Evolutionary conservation across 2,797 vertebrate species (phyloP).

Genomic region (Halcyon badia): DNA sequence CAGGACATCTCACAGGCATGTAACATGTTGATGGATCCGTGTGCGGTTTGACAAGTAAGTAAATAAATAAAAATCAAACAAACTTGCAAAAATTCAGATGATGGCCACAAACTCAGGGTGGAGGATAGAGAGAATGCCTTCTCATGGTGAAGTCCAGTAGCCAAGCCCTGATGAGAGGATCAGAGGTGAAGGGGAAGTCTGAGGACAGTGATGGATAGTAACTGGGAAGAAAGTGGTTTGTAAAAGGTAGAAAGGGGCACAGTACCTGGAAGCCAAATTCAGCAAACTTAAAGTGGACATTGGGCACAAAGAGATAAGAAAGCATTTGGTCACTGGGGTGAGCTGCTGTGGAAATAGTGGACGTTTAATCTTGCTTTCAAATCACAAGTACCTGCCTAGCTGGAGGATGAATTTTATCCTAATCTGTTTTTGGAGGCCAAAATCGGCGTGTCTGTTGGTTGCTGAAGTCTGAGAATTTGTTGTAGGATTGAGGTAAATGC

Average conservation of each 20-base stretch:
- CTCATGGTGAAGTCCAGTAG: neutral
- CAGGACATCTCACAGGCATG: neutral
- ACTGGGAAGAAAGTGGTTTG: fast-evolving
- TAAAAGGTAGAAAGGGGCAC: neutral
- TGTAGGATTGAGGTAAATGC: neutral
- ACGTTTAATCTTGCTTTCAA: neutral
- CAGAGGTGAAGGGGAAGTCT: neutral
- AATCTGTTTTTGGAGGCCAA: neutral
- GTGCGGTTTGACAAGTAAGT: fast-evolving
- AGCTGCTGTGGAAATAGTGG: neutral
- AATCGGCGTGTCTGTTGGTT: fast-evolving
- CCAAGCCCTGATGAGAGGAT: neutral
- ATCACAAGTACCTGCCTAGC: neutral
- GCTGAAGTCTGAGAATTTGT: neutral
- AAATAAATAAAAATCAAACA: no score
- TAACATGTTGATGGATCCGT: neutral
- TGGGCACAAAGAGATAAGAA: neutral
- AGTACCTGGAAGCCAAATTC: neutral
- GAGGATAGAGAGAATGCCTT: neutral
- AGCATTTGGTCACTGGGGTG: neutral
- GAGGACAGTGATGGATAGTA: neutral
- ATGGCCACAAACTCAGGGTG: neutral
- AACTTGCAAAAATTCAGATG: neutral
- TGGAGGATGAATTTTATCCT: neutral
- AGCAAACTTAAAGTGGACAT: neutral